Conservation (phyloP, 2,888 invertebrate genomes). For the Philereme transversata region DNA sequence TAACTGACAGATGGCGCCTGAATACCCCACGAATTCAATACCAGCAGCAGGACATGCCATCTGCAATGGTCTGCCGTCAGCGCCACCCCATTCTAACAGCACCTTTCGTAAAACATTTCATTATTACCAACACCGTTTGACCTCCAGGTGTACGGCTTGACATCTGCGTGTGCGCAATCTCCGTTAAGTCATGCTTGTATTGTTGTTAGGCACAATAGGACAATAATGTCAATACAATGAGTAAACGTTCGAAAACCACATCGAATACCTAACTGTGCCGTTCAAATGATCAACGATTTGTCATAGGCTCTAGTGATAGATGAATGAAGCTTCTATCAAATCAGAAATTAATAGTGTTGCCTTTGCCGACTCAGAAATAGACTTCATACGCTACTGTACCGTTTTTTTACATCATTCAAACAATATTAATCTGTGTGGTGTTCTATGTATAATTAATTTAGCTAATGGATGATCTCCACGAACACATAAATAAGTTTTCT, state of each 20-base stretch:
- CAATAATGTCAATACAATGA: conserved; percentile 41
- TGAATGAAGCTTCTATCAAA: background rate
- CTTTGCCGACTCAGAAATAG: too few species aligned
- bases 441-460: too few species aligned
- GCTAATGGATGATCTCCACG: too few species aligned
- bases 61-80: conserved; percentile 22
- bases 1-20: conserved; percentile 19
- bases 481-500: too few species aligned
- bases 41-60: conserved; percentile 26
- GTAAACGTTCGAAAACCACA: conserved; percentile 38
- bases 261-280: conserved; percentile 35
- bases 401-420: too few species aligned
- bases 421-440: too few species aligned
- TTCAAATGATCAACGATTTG: conserved; percentile 30
- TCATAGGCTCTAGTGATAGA: conserved; percentile 5
- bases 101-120: conserved; percentile 31
- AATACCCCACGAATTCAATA: conserved; percentile 9
- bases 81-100: conserved; percentile 17
- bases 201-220: conserved; percentile 45
- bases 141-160: conserved; percentile 48
- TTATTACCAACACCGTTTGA: conserved; percentile 42
- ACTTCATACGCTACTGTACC: too few species aligned
- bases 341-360: background rate
- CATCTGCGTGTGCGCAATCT: conserved; percentile 52
- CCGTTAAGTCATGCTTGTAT: conserved; percentile 51